These are phyloP conservation scores for Phaetusa simplex DNA, from an alignment of 2,113 vertebrate genomes.

Conservation along the genomic window DNA sequence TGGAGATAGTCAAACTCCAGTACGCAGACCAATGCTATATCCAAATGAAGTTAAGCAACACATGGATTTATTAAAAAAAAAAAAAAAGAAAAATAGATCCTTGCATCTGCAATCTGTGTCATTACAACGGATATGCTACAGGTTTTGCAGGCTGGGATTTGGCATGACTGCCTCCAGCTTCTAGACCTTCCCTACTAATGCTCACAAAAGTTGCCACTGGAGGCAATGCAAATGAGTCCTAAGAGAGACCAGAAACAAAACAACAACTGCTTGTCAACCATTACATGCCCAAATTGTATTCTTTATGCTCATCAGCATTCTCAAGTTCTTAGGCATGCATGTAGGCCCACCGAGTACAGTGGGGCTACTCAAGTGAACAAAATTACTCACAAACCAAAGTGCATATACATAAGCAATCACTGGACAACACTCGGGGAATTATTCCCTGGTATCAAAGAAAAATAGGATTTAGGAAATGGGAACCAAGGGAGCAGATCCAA, in stretches of 20 bases:
- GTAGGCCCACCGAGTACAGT: conserved; percentile 31
- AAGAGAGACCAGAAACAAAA: conserved; percentile 61
- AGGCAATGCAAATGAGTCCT: conserved; percentile 62
- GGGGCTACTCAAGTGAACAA: conserved; percentile 54
- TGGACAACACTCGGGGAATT: conserved; percentile 29
- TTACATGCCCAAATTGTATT: conserved; percentile 59
- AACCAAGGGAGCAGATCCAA: conserved; percentile 39
- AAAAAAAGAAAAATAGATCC: background rate
- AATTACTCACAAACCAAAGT: conserved; percentile 45
- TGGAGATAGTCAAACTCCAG: background rate
- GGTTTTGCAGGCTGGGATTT: conserved; percentile 28
- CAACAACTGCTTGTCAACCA: conserved; percentile 58
- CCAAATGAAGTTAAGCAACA: background rate
- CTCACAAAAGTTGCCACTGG: conserved; percentile 48
- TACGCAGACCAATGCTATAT: background rate
- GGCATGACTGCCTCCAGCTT: conserved; percentile 19
- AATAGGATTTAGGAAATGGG: conserved; percentile 57
- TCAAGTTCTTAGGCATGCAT: conserved; percentile 52
- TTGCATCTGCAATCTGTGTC: background rate
- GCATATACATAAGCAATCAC: conserved; percentile 41
- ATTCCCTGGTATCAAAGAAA: conserved; percentile 15
- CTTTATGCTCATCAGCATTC: conserved; percentile 57
- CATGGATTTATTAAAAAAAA: background rate
- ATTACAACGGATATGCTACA: background rate
- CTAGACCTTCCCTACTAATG: conserved; percentile 22